These are phyloP conservation scores for Gallinago nigripennis DNA, from an alignment of 2,797 vertebrate species.

Conservation along the genomic window DNA sequence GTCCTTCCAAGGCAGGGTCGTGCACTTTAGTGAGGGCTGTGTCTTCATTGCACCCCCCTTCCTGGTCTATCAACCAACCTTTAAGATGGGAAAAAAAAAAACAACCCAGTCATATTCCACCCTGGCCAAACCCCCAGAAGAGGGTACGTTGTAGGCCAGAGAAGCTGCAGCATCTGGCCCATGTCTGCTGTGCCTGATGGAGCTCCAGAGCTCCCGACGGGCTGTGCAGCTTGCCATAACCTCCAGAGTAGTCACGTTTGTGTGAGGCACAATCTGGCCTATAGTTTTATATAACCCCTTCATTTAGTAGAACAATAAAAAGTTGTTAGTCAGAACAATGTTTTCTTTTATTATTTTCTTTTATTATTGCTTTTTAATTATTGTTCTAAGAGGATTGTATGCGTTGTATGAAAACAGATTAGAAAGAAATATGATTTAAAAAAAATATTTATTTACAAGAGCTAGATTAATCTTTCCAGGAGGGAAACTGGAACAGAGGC, in stretches of 20 bases:
- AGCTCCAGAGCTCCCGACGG: background rate
- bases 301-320: background rate
- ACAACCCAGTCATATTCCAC: background rate
- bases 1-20: rapidly evolving
- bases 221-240: background rate
- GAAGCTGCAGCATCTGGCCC: background rate
- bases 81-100: background rate
- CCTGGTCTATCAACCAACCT: background rate
- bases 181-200: background rate
- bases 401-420: background rate
- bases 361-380: background rate
- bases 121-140: background rate
- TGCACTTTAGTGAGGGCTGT: background rate
- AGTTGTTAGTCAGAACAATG: background rate
- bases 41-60: background rate
- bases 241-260: background rate
- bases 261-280: background rate
- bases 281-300: background rate
- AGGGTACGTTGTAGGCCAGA: rapidly evolving
- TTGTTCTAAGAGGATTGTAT: background rate
- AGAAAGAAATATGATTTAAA: background rate
- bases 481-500: background rate
- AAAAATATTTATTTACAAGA: background rate
- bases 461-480: background rate
- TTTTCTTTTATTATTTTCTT: background rate